Evolutionary conservation across 2,113 vertebrate species (phyloP).

Genomic region (Craseonycteris thonglongyai): DNA sequence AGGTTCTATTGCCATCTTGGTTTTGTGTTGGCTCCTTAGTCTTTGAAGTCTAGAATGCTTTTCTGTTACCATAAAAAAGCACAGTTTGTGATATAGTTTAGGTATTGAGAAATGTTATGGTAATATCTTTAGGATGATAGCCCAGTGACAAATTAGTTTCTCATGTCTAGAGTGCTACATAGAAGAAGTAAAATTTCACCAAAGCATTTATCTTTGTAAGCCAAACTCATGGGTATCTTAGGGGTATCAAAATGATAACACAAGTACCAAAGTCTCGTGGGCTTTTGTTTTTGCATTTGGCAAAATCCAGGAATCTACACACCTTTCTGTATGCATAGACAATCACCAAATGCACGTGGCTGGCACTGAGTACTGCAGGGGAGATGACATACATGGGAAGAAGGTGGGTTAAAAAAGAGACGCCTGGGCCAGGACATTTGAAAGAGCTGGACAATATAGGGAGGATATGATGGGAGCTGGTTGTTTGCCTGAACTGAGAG

Average conservation of each 20-base stretch:
- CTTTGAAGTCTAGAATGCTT: not conserved
- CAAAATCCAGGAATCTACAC: not conserved
- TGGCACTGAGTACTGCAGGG: not conserved
- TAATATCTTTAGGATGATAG: not conserved
- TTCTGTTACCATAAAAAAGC: not conserved
- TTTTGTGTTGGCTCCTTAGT: not conserved
- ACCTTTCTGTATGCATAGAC: not conserved
- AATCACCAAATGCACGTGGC: not conserved
- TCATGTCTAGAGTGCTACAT: not conserved
- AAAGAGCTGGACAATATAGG: not conserved
- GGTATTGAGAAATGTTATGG: not conserved
- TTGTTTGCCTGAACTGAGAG: too few species aligned
- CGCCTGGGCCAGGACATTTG: not conserved
- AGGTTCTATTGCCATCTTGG: not conserved
- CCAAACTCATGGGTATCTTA: not conserved
- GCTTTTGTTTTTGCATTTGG: not conserved
- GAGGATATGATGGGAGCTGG: not conserved
- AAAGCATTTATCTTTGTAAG: not conserved
- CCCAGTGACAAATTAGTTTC: not conserved
- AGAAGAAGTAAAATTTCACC: not conserved
- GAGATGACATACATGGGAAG: not conserved
- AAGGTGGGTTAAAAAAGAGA: not conserved
- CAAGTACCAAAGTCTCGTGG: not conserved
- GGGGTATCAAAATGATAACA: not conserved
- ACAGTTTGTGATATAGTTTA: not conserved